Base-by-base conservation (phyloP, 2,113 vertebrate species). In the Choloepus hoffmanni region DNA sequence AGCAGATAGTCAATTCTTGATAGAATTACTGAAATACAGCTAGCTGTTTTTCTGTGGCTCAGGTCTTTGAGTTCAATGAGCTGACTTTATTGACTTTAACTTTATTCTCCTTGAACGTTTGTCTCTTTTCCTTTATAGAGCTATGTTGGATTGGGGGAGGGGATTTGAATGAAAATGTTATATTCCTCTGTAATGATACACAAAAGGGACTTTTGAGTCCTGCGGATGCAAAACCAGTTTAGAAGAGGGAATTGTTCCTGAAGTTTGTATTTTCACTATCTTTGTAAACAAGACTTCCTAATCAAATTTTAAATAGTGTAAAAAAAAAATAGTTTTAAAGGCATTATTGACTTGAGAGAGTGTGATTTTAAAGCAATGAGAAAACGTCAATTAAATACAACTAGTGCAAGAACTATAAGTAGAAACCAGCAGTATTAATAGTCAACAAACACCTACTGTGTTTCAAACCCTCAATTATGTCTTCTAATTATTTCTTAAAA, bases 61-160 rank as follows among this genome's bases (percentile, higher is more conserved):
- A 70, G 95, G 96, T 98, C 98, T 96, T 97, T 73, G 62, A 89
- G 97, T 97, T 98, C 96, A 96, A 63, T 96, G 97, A 89, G 86
- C 94, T 96, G 97, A 97, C 94, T 98, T 98, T 97, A 98, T 98
- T 98, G 95, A 97, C 98, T 98, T 98, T 97, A 98, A 96, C 98
- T 98, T 98, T 63, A 97, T 98, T 96, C 96, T 95, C 30, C 86
- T 97, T 94, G 81, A 78, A 76, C 94, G 89, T 84, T 84, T 96
- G 94, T 92, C 53, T 53, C 26, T 62, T 48, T 90, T 82, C 26
- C 36, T 94, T 96, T 91, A 77, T 91, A 82, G 33, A 48, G 23
- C 58, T 93, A 24, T 92, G 85, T 5, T 11, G 55, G 90, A n/a
- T 58, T 23, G 0, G 6, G 40, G 62, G 85, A 73, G 87, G 60